Base-by-base conservation (phyloP, 2,797 vertebrate species). In the Anguilla pacifica region DNA sequence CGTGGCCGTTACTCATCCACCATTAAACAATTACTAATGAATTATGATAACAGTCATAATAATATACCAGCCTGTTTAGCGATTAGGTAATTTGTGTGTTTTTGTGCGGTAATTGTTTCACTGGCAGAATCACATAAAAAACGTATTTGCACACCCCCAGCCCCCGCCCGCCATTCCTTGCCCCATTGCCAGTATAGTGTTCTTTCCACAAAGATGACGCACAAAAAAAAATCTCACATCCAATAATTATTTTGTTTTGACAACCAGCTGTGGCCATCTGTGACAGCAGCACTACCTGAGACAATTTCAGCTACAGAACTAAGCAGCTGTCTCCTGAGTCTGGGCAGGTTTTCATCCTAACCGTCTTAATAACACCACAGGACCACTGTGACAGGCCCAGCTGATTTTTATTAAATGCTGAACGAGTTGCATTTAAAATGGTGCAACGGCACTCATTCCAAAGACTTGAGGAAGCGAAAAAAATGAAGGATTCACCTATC, bases 251-350 rank as follows among this genome's bases (percentile, higher is more conserved):
- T 67, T 28, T 46, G 9, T 15, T 11, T 35, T 67, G 59, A 85
- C 19, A n/a, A 85, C 61, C 57, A 64, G n/a, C 84, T 85, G 61
- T 25, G 61, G 59, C 57, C 57, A 70, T 64, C 59, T 84, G 35
- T 57, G 57, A 81, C 17, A 25, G 49, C 77, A 81, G 77, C 5
- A 51, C 46, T 25, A 51, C 46, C 79, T 82, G 46, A 49, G 43
- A 82, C 25, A 9, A 82, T n/a, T 3, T 15, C 2, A 25, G 74
- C 35, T 9, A 25, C 74, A 79, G 19, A 79, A 46, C 13, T 9
- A 57, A 82, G 35, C 43, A 57, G 77, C 25, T 25, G 64, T 74
- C n/a, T 74, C 46, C 49, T 13, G n/a, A 81, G 43, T n/a, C 79
- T 31, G 2, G 28, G 57, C 86, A 83, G 3, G 59, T 35, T 64